phyloP scores from a whole-genome alignment of 2,797 vertebrate species.

The Champsocephalus esox region DNA sequence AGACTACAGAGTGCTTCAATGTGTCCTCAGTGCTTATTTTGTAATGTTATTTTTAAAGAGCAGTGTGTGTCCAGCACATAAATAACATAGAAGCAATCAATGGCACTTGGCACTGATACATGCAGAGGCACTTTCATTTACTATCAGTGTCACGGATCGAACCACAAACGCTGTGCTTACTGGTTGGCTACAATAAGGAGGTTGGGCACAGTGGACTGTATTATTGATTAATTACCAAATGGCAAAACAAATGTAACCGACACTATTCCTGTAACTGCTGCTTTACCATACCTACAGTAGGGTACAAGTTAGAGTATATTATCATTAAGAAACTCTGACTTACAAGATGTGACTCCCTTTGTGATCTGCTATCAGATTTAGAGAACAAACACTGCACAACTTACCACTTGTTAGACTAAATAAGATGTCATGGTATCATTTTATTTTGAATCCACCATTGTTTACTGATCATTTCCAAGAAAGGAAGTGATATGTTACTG shows the following conservation, averaged over 20 bases:
- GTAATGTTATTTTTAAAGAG: neutral
- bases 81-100: neutral
- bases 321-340: neutral
- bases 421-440: neutral
- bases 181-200: constrained; percentile 2
- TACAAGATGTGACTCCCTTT: neutral
- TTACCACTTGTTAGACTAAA: neutral
- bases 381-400: neutral
- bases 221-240: constrained; percentile 6
- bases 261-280: neutral
- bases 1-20: no score
- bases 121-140: neutral
- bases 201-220: neutral
- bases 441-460: neutral
- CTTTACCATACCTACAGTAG: neutral
- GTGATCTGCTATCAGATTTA: neutral
- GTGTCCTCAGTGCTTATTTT: neutral
- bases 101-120: no score
- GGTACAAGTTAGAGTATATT: neutral
- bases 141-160: neutral
- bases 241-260: neutral
- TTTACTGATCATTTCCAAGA: neutral
- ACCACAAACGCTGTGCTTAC: neutral
- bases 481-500: neutral
- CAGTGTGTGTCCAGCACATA: neutral